Percentiles rank a stretch among this genome's conserved stretches.
Evolutionary conservation across 2,888 invertebrate genomes (phyloP).

Genomic region (Drosophila pseudotakahashii): DNA sequence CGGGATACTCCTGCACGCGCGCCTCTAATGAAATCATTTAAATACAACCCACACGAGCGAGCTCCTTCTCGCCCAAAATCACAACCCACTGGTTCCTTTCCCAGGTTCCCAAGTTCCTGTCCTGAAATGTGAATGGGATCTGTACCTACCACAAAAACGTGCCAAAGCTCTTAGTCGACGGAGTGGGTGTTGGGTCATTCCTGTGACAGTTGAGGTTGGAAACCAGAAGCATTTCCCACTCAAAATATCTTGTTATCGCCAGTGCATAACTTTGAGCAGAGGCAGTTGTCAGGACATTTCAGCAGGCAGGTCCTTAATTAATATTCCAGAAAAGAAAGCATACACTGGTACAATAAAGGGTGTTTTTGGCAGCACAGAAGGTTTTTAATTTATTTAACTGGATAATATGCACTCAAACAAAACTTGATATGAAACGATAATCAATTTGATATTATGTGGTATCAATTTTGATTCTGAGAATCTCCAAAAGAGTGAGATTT

Average conservation of each 20-base stretch:
- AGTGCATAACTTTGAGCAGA: conserved; percentile 13
- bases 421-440: too few species aligned
- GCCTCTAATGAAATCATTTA: conserved; percentile 75
- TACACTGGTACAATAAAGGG: background rate
- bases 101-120: too few species aligned
- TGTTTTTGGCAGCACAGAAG: too few species aligned
- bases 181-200: conserved; percentile 11
- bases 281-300: conserved; percentile 15
- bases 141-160: conserved; percentile 56
- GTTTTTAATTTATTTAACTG: too few species aligned
- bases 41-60: conserved; percentile 55
- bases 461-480: too few species aligned
- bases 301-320: conserved; percentile 14
- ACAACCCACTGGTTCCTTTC: conserved; percentile 15
- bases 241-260: conserved; percentile 31
- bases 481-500: too few species aligned
- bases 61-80: conserved; percentile 25
- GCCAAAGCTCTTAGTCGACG: conserved; percentile 45
- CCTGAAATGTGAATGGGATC: conserved; percentile 13
- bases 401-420: too few species aligned
- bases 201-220: conserved; percentile 26
- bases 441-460: too few species aligned
- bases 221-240: conserved; percentile 7
- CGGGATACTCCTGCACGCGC: conserved; percentile 66
- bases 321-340: conserved; percentile 1